Evolutionary conservation across 2,797 vertebrate species (phyloP), one percentile per base, ranked within the genome.

Genomic region (Lepilemur septentrionalis): DNA sequence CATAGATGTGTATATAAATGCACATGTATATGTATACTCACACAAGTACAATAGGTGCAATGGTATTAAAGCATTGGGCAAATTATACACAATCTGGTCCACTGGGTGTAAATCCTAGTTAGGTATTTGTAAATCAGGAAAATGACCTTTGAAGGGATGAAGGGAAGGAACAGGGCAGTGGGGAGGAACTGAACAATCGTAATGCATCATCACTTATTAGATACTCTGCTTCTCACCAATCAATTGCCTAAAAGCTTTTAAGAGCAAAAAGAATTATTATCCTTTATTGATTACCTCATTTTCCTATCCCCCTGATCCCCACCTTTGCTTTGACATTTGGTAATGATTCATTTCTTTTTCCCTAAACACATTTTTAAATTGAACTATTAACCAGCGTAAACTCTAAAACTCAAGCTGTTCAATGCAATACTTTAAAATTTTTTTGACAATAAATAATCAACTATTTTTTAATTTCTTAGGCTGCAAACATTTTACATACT

Each of bases 231-330:
- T 57, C n/a, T 79, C 65, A 73, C 25, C 32, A 76, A 50, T 13
- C 28, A 79, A 92, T 89, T 70, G n/a, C 55, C 57, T 57, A 20
- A 89, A 96, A 90, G 63, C 50, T 83, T 85, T 90, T 63, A 86
- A 72, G 50, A 79, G 4, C 28, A 79, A 84, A 89, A 46, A 20
- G 4, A 75, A 38, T 69, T 30, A 72, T 63, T 25, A 23, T 72
- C 63, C 7, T 78, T 86, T 91, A 92, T 48, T 43, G n/a, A 78
- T 79, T 10, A 3, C 23, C 41, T 91, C 8, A 12, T 17, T 87
- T 32, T 79, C 28, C 35, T 73, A 67, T 17, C 9, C 15, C n/a
- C 17, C 7, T 88, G 2, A n/a, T 67, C 5, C 15, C 35, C 18
- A 65, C 4, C 0, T 88, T 92, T 50, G 2, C 22, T 84, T 82